A percentile compares a stretch with the other conserved stretches of the same genome.
These are phyloP conservation scores for Epinephelus lanceolatus DNA, from an alignment of 2,113 vertebrate species.

Conservation along the genomic window DNA sequence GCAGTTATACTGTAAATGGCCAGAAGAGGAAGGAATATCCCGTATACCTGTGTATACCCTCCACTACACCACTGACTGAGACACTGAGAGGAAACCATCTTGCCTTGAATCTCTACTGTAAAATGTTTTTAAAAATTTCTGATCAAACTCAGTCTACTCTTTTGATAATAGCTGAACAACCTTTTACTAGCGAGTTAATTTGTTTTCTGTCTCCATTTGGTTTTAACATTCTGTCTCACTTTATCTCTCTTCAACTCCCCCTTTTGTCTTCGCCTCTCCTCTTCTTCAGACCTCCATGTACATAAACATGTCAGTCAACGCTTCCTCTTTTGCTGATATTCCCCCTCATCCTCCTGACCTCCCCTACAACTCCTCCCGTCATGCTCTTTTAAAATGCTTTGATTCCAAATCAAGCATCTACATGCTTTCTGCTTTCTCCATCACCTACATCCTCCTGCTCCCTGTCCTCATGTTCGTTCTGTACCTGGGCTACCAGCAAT, in stretches of 20 bases:
- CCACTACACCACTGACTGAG: too few species aligned
- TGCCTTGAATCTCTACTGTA: too few species aligned
- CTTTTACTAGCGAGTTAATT: too few species aligned
- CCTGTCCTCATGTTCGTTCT: background rate
- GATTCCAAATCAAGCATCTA: background rate
- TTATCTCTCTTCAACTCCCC: background rate
- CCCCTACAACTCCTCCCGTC: background rate
- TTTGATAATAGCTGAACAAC: too few species aligned
- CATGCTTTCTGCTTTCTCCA: accelerated
- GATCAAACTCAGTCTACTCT: too few species aligned
- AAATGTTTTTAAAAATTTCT: too few species aligned
- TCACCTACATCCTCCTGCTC: background rate
- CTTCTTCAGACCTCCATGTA: background rate
- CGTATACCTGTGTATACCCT: too few species aligned
- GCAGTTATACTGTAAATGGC: too few species aligned
- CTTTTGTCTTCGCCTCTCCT: background rate
- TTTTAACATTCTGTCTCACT: background rate
- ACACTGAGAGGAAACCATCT: too few species aligned
- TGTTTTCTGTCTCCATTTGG: background rate
- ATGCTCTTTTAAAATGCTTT: background rate
- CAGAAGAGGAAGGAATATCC: too few species aligned
- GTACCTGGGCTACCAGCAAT: background rate
- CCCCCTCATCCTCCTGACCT: too few species aligned
- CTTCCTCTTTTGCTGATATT: background rate
- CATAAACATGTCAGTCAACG: background rate